phyloP scores from a whole-genome alignment of 2,888 invertebrate genomes.

The Nowickia ferox region DNA sequence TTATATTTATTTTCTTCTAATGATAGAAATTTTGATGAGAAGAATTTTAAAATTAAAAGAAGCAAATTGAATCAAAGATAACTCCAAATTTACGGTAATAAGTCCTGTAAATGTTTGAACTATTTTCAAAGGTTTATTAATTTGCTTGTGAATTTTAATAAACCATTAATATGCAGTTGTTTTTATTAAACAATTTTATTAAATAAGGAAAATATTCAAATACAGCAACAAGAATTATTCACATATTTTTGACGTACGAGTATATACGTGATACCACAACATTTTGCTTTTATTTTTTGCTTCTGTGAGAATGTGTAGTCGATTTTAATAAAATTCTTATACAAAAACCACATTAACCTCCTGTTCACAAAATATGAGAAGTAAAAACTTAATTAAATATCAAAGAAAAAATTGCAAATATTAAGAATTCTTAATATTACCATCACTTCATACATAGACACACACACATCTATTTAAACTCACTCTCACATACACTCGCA shows the following conservation, averaged over 20 bases:
- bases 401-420: constrained; percentile 52
- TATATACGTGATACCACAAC: constrained; percentile 50
- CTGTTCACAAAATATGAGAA: constrained; percentile 48
- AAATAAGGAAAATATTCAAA: constrained; percentile 6
- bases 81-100: background rate
- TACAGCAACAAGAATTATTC: constrained; percentile 59
- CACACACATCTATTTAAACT: background rate
- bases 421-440: constrained; percentile 48
- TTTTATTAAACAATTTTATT: constrained; percentile 24
- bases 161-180: background rate
- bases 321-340: constrained; percentile 61
- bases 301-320: constrained; percentile 39
- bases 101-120: background rate
- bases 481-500: background rate
- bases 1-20: too few relatives aligned
- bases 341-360: constrained; percentile 65
- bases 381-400: constrained; percentile 71
- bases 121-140: constrained; percentile 35
- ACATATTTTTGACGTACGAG: constrained; percentile 60
- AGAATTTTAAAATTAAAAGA: too few relatives aligned
- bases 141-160: constrained; percentile 33
- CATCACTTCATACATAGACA: background rate
- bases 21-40: too few relatives aligned
- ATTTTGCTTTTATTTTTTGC: constrained; percentile 45
- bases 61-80: too few relatives aligned